Percentiles rank a stretch among this genome's conserved stretches.
Conservation (phyloP, 2,797 vertebrate species). For the Calcarius lapponicus region DNA sequence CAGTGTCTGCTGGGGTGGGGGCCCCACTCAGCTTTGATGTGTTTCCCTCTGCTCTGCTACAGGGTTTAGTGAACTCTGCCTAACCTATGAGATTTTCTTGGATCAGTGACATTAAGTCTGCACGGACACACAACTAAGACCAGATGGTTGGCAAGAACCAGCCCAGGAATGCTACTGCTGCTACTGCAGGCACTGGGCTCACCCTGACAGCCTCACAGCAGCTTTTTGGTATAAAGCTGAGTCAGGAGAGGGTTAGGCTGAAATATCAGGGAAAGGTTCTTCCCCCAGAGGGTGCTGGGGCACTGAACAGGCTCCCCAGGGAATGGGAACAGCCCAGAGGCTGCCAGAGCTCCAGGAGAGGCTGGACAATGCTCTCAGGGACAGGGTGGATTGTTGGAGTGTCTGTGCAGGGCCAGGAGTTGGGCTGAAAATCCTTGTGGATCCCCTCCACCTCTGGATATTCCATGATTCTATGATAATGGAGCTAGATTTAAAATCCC, state of each 20-base stretch:
- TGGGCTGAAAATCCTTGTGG: background rate
- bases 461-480: background rate
- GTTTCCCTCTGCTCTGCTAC: background rate
- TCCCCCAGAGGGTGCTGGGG: background rate
- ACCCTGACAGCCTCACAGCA: background rate
- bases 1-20: background rate
- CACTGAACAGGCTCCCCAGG: background rate
- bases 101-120: background rate
- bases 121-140: background rate
- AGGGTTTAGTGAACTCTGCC: conserved; percentile 16
- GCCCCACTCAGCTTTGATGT: background rate
- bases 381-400: background rate
- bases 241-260: background rate
- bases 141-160: background rate
- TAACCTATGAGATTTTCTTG: background rate
- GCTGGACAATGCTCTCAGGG: fast-evolving
- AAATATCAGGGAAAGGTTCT: background rate
- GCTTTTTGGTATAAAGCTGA: background rate
- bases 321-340: fast-evolving
- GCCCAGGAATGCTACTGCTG: background rate
- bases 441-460: background rate
- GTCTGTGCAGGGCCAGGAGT: background rate
- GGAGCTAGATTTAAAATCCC: background rate
- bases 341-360: background rate
- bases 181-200: background rate